Percentiles rank a stretch among this genome's conserved stretches.
These are phyloP conservation scores for Ammodytes marinus DNA, from an alignment of 2,113 vertebrate genomes.

Conservation along the genomic window DNA sequence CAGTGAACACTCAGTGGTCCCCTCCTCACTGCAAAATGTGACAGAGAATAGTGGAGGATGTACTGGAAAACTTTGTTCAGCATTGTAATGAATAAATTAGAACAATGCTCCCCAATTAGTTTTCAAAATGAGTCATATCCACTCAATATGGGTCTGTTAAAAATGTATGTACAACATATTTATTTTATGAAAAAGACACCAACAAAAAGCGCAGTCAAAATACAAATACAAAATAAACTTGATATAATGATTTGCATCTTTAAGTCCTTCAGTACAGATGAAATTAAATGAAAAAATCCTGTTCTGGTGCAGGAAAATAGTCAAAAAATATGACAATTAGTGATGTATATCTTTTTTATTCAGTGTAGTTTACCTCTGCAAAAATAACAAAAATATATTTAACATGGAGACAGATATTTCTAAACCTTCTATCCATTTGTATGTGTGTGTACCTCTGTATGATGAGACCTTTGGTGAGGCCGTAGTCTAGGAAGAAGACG, in stretches of 20 bases:
- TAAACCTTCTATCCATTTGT: not conserved
- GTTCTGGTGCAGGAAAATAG: not conserved
- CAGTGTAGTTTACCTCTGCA: not conserved
- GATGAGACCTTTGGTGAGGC: slow-evolving; percentile 82
- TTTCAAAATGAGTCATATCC: no score
- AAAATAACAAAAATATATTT: not conserved
- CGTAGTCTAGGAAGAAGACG: slow-evolving; percentile 89
- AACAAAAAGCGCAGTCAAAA: not conserved
- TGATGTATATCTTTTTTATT: not conserved
- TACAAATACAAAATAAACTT: not conserved
- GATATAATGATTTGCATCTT: not conserved
- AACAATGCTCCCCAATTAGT: not conserved
- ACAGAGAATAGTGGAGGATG: not conserved
- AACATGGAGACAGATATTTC: not conserved
- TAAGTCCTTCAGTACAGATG: not conserved
- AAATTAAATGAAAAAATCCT: not conserved
- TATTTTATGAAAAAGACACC: not conserved
- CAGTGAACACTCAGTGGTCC: slow-evolving; percentile 27
- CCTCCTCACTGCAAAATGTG: slow-evolving; percentile 47
- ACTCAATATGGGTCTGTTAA: not conserved
- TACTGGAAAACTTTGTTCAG: not conserved
- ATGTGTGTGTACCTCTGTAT: slow-evolving; percentile 81
- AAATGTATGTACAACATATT: not conserved
- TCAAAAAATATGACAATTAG: no score
- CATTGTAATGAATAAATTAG: not conserved